Conservation (phyloP, 2,888 invertebrate species). For the Acrocyrtus sp. region DNA sequence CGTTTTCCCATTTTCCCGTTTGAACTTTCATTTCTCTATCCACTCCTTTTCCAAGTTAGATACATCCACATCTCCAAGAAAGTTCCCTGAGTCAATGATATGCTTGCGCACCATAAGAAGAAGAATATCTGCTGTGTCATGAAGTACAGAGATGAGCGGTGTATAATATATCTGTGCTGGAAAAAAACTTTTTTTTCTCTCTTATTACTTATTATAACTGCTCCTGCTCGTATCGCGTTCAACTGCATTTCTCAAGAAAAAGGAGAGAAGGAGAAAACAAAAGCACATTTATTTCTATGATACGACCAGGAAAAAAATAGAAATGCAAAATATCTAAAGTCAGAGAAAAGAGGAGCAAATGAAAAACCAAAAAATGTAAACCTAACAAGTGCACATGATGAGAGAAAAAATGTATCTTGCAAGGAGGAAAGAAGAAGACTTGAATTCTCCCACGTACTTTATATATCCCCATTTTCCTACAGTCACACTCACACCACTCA, state of each 20-base stretch:
- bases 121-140: too few relatives aligned
- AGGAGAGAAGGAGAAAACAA: conserved; percentile 61
- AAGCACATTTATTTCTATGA: conserved; percentile 57
- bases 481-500: too few relatives aligned
- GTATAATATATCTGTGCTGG: neutral
- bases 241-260: too few relatives aligned
- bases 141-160: neutral
- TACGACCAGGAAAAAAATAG: conserved; percentile 4
- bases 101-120: conserved; percentile 13
- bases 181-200: neutral
- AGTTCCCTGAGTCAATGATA: conserved; percentile 19
- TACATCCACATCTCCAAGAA: neutral
- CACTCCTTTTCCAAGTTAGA: too few relatives aligned
- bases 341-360: conserved; percentile 1
- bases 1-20: conserved; percentile 60
- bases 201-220: neutral
- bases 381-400: too few relatives aligned
- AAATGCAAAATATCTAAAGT: conserved; percentile 1
- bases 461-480: too few relatives aligned
- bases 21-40: conserved; percentile 62
- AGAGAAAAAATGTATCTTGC: conserved; percentile 1
- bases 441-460: too few relatives aligned
- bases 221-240: too few relatives aligned
- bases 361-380: neutral
- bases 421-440: too few relatives aligned